Evolutionary conservation across 1,140 invertebrate species (phyloP), one percentile per base, ranked within the genome.

Genomic region (Zaprionus camerounensis): DNA sequence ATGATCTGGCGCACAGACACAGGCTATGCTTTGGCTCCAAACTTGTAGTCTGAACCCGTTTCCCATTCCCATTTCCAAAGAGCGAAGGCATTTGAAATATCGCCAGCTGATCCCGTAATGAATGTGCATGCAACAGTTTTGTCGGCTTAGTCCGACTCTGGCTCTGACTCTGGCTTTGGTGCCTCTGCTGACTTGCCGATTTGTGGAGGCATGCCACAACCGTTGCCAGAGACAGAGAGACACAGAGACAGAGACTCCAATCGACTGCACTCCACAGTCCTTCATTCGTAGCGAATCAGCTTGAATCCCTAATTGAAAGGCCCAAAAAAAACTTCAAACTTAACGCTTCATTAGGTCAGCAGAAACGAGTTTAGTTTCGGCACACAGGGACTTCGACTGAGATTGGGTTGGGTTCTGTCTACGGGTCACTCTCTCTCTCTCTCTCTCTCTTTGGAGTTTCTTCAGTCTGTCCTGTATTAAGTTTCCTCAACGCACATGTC

Each of bases 401-500:
- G 41, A 46, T 46, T 46, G 51, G 20, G 3, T 24, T 26, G 51
- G 26, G 22, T 58, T 58, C 26, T n/a, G 22, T 49, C 41, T 41
- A 17, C 31, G 17, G 36, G 13, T 46, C 46, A 20, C 20, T 36
- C 13, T n/a, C n/a, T 24, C 41, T 46, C 34, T 38, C 20, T 26
- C n/a, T 66, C 34, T 31, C 2, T 31, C 7, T 9, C 28, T 44
- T n/a, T 41, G 13, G 1, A 24, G 17, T 34, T 22, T 46, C n/a
- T 51, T 11, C 24, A 11, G n/a, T 53, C 41, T 31, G 17, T 38
- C 31, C 38, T 36, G 76, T 90, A 84, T 88, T 90, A 88, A 88
- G 81, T 88, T 88, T 90, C 85, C 76, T 76, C n/a, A 80, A 67
- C 85, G 78, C 84, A 88, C 85, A 88, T 88, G 84, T 90, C 85